phyloP scores from a whole-genome alignment of 37 sponge, comb jelly and placozoan species.

The Chondrilla cf. caribensis region DNA sequence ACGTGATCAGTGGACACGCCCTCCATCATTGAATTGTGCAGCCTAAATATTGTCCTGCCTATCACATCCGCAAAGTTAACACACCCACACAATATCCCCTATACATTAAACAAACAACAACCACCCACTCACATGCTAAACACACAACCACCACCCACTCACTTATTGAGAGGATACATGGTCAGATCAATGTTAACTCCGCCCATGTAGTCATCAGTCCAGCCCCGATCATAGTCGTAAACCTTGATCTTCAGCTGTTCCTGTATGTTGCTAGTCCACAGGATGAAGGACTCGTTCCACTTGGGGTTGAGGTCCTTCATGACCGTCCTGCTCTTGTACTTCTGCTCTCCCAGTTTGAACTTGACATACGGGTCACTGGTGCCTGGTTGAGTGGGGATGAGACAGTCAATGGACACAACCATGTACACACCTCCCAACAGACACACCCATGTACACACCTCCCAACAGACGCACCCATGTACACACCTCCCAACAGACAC shows the following conservation, averaged over 20 bases:
- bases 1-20: too few species aligned
- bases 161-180: background rate
- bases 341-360: slow-evolving; percentile 42
- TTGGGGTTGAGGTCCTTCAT: slow-evolving; percentile 79
- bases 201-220: slow-evolving; percentile 84
- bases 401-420: too few species aligned
- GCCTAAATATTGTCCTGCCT: too few species aligned
- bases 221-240: slow-evolving; percentile 80
- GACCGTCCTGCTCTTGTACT: slow-evolving; percentile 40
- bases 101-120: too few species aligned
- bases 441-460: too few species aligned
- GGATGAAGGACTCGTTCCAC: slow-evolving; percentile 84
- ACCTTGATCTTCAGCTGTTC: slow-evolving; percentile 49
- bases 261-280: slow-evolving; percentile 28
- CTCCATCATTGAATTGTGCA: too few species aligned
- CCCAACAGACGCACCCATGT: too few species aligned
- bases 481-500: too few species aligned
- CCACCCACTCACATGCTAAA: background rate
- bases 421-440: too few species aligned
- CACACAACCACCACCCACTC: background rate
- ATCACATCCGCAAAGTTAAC: too few species aligned
- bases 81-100: too few species aligned
- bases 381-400: slow-evolving; percentile 33
- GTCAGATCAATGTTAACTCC: slow-evolving; percentile 40
- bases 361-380: slow-evolving; percentile 93